Percentiles rank a stretch among this genome's conserved stretches.
Evolutionary conservation across 2,113 vertebrate species (phyloP).

Genomic region (Pluvialis apricaria): DNA sequence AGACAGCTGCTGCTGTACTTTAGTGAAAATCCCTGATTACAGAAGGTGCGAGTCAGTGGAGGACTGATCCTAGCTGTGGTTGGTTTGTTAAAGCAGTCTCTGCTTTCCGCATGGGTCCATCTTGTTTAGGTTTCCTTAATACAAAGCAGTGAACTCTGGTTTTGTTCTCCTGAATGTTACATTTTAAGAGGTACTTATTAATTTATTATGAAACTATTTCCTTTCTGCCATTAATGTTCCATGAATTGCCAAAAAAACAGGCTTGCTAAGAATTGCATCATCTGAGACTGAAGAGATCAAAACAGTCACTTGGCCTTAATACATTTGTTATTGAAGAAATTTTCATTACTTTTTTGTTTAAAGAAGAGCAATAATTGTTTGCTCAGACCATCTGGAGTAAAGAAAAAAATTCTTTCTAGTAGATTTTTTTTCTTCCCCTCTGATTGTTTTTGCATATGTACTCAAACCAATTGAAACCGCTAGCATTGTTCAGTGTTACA

Average conservation of each 20-base stretch:
- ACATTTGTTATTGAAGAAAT: neutral
- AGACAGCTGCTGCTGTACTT: neutral
- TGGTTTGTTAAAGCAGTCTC: neutral
- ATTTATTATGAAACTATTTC: neutral
- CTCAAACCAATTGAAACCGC: neutral
- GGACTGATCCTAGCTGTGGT: neutral
- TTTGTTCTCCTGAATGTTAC: neutral
- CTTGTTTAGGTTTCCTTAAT: neutral
- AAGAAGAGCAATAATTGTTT: neutral
- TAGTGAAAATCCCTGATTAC: neutral
- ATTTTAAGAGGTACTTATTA: neutral
- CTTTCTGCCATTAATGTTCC: neutral
- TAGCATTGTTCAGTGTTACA: neutral
- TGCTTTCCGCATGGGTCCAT: neutral
- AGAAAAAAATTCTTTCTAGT: neutral
- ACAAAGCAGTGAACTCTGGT: neutral
- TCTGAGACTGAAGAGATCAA: neutral
- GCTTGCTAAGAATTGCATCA: neutral
- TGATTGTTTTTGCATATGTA: neutral
- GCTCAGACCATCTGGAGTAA: neutral
- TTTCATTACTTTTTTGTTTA: neutral
- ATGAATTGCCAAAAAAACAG: neutral
- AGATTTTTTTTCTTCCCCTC: neutral
- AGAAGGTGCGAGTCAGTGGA: neutral
- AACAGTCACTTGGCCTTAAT: neutral